These are phyloP conservation scores for Leucania comma DNA, from an alignment of 2,888 invertebrate genomes.

Conservation along the genomic window DNA sequence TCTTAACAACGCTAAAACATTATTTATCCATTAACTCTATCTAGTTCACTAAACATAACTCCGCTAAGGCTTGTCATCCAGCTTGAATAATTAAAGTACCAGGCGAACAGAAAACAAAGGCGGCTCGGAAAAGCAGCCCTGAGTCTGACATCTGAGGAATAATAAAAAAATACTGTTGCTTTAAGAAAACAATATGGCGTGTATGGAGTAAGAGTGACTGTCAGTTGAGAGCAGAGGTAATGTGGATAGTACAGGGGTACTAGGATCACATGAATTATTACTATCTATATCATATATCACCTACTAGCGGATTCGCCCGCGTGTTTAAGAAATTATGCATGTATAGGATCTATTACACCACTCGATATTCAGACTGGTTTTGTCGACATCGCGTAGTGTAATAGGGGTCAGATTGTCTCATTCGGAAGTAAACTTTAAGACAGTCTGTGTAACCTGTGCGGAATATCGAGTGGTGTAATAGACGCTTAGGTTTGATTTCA, in stretches of 20 bases:
- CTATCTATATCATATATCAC: too few species aligned
- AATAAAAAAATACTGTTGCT: constrained; percentile 50
- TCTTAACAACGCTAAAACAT: background rate
- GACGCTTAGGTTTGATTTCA: too few species aligned
- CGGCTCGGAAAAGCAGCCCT: constrained; percentile 20
- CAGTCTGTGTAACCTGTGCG: too few species aligned
- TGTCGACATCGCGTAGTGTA: too few species aligned
- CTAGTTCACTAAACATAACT: constrained; percentile 1
- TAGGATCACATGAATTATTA: background rate
- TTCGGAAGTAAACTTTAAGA: too few species aligned
- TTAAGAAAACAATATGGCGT: constrained; percentile 29
- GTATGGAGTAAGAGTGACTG: background rate
- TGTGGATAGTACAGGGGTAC: background rate
- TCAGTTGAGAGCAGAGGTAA: constrained; percentile 11
- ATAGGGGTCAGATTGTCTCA: too few species aligned
- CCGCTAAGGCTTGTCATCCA: background rate
- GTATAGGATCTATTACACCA: too few species aligned
- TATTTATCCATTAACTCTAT: constrained; percentile 12
- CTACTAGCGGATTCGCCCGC: too few species aligned
- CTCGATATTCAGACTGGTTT: too few species aligned
- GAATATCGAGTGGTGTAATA: too few species aligned
- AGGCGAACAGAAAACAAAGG: constrained; percentile 38
- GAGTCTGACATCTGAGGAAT: constrained; percentile 55
- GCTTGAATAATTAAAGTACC: constrained; percentile 45
- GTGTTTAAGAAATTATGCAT: too few species aligned